These are phyloP conservation scores for Adelognathus sp. DNA, from an alignment of 2,888 invertebrate species.

Conservation along the genomic window DNA sequence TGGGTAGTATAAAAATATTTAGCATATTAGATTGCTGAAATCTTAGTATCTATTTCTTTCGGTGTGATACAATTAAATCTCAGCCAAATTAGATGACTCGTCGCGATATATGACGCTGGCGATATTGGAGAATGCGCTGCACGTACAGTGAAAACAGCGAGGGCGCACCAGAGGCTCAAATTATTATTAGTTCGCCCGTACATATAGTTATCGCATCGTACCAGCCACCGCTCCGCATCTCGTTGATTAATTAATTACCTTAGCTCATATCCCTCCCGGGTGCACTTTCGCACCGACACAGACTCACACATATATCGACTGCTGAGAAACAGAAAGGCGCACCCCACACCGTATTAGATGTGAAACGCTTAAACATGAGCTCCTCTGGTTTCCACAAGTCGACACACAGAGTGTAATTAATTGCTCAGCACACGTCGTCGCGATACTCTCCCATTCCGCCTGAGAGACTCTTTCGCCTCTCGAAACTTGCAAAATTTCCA, in stretches of 20 bases:
- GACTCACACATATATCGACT: neutral
- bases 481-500: conserved; percentile 6
- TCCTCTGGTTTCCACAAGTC: no score
- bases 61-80: no score
- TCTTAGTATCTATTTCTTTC: no score
- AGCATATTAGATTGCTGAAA: no score
- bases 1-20: no score
- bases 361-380: no score
- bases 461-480: neutral
- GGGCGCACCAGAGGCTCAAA: neutral
- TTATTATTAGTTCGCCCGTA: conserved; percentile 7
- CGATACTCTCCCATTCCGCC: neutral
- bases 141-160: neutral
- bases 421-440: conserved; percentile 15
- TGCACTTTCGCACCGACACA: neutral
- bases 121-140: neutral
- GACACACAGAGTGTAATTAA: conserved; percentile 14
- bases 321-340: no score
- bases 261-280: neutral
- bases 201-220: conserved; percentile 13
- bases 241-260: conserved; percentile 46
- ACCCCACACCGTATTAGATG: no score
- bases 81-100: neutral
- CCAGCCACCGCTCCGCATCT: conserved; percentile 10
- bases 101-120: neutral